A percentile compares a stretch with the other conserved stretches of the same genome.
Conservation (phyloP, 2,888 invertebrate genomes). For the Ichneumoninae sp. region DNA sequence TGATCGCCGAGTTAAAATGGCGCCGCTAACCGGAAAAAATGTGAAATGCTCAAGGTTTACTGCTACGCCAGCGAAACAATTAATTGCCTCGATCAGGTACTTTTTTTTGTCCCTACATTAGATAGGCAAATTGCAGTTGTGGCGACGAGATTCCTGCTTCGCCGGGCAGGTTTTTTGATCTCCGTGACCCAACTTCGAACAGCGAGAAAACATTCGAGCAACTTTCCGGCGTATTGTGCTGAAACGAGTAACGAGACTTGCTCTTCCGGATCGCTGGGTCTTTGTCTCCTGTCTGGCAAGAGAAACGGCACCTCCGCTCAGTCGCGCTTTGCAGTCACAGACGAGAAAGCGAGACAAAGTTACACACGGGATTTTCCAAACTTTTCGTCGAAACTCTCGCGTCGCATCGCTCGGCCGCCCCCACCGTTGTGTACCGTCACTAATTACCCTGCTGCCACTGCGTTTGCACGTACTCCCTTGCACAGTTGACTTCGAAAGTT, state of each 20-base stretch:
- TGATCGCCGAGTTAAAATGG: no score
- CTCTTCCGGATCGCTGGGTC: background rate
- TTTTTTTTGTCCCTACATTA: background rate
- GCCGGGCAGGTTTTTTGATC: background rate
- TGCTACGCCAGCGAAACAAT: background rate
- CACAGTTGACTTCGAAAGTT: slow-evolving; percentile 23
- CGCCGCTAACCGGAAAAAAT: no score
- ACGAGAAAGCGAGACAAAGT: background rate
- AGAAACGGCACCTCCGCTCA: background rate
- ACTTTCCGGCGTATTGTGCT: background rate
- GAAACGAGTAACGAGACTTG: background rate
- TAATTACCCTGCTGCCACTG: slow-evolving; percentile 17
- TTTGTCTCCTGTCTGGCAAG: slow-evolving; percentile 6
- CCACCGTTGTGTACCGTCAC: slow-evolving; percentile 7
- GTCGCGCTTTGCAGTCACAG: background rate
- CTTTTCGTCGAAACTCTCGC: slow-evolving; percentile 18
- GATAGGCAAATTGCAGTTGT: background rate
- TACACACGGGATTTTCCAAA: slow-evolving; percentile 15
- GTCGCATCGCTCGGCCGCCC: background rate
- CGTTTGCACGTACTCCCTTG: background rate
- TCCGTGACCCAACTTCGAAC: background rate
- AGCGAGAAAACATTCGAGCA: background rate
- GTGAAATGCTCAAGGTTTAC: no score
- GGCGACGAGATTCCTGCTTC: background rate
- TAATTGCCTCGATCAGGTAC: background rate